Base-by-base conservation (phyloP, 2,888 invertebrate genomes). In the Chelonus formosanus region DNA sequence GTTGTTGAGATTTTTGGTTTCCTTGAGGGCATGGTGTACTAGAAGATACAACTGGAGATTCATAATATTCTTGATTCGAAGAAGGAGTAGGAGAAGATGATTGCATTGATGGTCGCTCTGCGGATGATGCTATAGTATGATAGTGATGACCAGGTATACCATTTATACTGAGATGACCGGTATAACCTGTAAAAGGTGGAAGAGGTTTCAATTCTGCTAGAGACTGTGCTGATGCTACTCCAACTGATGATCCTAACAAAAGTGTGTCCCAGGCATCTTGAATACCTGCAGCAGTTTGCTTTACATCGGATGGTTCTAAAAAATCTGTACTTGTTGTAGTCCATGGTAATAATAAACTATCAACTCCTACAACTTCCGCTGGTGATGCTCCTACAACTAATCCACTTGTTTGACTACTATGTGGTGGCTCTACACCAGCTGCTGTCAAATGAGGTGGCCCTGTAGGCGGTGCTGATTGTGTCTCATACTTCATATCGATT, bases 131-230 rank as follows among this genome's bases (percentile, higher is more conserved):
- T 81, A 94, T 93, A 74, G 93, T 91, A 82, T 94, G 93, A 82
- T 92, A 94, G 81, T 94, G 94, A 81, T 93, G 94, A 2, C 94
- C 94, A 61, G 93, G 92, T 77, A 94, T 94, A 63, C 94, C 94
- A 85, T 94, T 94, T 83, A 94, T 94, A 74, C 93, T 93, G 68
- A 95, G 86, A 77, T 94, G 93, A 1, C 93, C 93, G 20, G 94
- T 93, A 85, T 94, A 94, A 36, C 92, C 92, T 53, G 93, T 92
- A 84, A 95, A 94, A 4, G 95, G 95, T 3, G 95, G 95, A 74
- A 95, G 86, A 0, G 92, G 92, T 80, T 95, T 95, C 70, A 95
- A 86, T 79, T 95, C 95, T 44, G 94, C 93, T 70, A 94, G 87
- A 58, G 89, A 90, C 54, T 89, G 87, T 48, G 89, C 89, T 4